Conservation (phyloP, 2,797 vertebrate genomes). For the Sebastes ruberrimus region DNA sequence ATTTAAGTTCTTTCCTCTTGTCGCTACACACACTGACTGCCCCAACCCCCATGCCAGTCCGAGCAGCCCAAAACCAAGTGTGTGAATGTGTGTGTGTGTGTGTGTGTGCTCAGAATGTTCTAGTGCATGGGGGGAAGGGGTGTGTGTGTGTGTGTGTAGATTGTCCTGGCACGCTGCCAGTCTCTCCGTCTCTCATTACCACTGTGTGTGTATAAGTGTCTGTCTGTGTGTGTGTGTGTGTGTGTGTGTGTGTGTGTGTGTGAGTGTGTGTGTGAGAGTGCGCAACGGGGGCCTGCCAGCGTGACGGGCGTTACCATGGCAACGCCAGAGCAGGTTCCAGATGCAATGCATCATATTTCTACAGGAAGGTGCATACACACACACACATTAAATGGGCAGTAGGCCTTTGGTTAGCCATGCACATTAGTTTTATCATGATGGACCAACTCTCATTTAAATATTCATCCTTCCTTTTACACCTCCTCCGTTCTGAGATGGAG, state of each 20-base stretch:
- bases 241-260: constrained; percentile 38
- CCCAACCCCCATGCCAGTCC: constrained; percentile 49
- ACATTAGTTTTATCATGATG: constrained; percentile 65
- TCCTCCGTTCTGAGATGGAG: constrained; percentile 25
- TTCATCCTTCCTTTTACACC: constrained; percentile 51
- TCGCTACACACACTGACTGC: not conserved
- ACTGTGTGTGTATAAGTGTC: constrained; percentile 44
- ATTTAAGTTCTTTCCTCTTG: constrained; percentile 15
- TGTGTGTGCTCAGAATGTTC: constrained; percentile 60
- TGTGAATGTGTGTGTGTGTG: constrained; percentile 33
- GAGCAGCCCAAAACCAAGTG: constrained; percentile 18
- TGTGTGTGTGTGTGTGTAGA: constrained; percentile 35
- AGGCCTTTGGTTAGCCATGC: constrained; percentile 51
- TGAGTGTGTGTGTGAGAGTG: constrained; percentile 35
- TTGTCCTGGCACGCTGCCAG: constrained; percentile 80
- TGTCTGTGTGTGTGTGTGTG: constrained; percentile 38
- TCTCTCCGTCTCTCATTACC: constrained; percentile 78
- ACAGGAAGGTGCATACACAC: constrained; percentile 44
- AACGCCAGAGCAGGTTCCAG: constrained; percentile 81
- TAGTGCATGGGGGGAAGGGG: constrained; percentile 43
- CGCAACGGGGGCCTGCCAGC: constrained; percentile 66
- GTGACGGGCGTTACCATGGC: constrained; percentile 84
- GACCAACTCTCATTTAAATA: constrained; percentile 66
- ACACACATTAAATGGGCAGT: constrained; percentile 22
- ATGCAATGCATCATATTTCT: constrained; percentile 79